Percentiles rank a stretch among this genome's conserved stretches.
Conservation (phyloP, 2,113 vertebrate species). For the Pterophyllum scalare region DNA sequence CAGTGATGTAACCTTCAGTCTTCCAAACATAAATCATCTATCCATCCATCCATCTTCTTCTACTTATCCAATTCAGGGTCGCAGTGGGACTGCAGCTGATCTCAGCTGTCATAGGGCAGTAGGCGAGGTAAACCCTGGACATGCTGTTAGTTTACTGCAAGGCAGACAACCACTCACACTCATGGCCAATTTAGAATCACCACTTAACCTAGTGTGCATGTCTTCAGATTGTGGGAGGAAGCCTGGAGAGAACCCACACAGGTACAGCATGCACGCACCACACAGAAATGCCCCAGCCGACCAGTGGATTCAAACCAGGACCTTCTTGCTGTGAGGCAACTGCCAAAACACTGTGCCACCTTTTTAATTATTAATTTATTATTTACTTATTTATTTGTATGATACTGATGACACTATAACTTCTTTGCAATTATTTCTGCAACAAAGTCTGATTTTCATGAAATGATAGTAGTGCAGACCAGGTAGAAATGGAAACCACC, state of each 20-base stretch:
- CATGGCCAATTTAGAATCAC: background rate
- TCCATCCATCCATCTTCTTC: background rate
- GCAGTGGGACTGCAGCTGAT: background rate
- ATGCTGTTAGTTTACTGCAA: background rate
- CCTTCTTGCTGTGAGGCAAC: background rate
- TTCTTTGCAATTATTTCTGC: background rate
- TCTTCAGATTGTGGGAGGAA: background rate
- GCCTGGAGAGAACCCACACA: background rate
- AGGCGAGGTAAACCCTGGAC: background rate
- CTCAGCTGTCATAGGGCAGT: background rate
- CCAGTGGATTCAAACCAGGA: background rate
- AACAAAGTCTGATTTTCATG: background rate
- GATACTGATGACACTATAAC: background rate
- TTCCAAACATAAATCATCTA: background rate
- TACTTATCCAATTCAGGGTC: background rate
- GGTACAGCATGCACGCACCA: background rate
- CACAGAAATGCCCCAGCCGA: background rate
- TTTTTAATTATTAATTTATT: slow-evolving; percentile 1
- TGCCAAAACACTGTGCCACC: background rate
- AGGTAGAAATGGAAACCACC: background rate
- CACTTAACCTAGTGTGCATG: slow-evolving; percentile 1
- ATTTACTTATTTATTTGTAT: background rate
- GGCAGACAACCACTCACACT: background rate
- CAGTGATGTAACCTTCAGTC: background rate
- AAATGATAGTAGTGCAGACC: background rate